These are phyloP conservation scores for Caenorhabditis tropicalis DNA, from an alignment of 1,140 invertebrate species.

Conservation along the genomic window DNA sequence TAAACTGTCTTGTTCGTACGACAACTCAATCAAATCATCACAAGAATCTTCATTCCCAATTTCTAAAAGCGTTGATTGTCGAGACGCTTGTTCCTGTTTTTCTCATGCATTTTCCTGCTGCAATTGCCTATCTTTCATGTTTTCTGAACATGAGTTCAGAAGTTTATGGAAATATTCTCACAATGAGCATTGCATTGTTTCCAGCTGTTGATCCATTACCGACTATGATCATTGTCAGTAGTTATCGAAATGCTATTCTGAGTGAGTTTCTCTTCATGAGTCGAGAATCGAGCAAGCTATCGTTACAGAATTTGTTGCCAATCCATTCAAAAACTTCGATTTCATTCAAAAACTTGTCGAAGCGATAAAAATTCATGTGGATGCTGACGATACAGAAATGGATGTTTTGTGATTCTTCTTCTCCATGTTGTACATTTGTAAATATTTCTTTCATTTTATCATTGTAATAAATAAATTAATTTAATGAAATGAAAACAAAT, in stretches of 20 bases:
- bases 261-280: not conserved
- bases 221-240: not conserved
- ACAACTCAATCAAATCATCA: not conserved
- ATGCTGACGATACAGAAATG: not conserved
- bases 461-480: too few relatives aligned
- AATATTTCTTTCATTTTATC: too few relatives aligned
- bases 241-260: not conserved
- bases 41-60: not conserved
- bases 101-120: not conserved
- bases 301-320: not conserved
- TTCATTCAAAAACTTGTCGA: not conserved
- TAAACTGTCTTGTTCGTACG: not conserved
- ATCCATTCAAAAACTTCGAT: not conserved
- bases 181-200: not conserved
- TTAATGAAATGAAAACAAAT: too few relatives aligned
- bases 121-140: not conserved
- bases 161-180: not conserved
- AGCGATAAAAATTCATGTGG: not conserved
- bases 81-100: not conserved
- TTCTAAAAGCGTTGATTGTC: not conserved
- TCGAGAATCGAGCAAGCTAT: not conserved
- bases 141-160: not conserved
- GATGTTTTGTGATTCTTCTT: not conserved
- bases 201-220: not conserved
- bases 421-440: too few relatives aligned